Evolutionary conservation across 2,888 invertebrate species (phyloP).

Genomic region (Archips crataeganus): DNA sequence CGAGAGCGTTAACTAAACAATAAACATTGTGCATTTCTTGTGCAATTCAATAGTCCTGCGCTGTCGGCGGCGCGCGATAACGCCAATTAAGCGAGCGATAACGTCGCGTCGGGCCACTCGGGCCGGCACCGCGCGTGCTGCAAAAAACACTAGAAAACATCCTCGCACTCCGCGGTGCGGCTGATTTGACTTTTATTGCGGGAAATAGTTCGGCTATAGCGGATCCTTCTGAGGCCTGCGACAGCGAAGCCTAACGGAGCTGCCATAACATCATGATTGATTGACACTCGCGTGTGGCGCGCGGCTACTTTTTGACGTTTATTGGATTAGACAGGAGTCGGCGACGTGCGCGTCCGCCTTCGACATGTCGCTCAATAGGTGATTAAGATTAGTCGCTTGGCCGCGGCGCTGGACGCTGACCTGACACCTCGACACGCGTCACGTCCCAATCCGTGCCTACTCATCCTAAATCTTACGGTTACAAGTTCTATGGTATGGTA

Average conservation of each 20-base stretch:
- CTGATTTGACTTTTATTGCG: background rate
- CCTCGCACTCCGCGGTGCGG: conserved; percentile 6
- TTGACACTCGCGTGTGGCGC: conserved; percentile 13
- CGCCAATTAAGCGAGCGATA: conserved; percentile 59
- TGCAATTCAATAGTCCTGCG: conserved; percentile 35
- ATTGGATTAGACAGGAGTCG: conserved; percentile 17
- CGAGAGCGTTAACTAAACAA: conserved; percentile 17
- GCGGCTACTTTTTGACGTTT: conserved; percentile 21
- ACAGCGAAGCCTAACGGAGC: conserved; percentile 32
- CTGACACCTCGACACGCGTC: background rate
- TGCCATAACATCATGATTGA: conserved; percentile 9
- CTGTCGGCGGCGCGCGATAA: conserved; percentile 49
- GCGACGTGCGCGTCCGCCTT: conserved; percentile 16
- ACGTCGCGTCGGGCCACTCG: conserved; percentile 45
- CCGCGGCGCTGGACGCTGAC: background rate
- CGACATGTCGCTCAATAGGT: conserved; percentile 33
- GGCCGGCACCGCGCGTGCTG: conserved; percentile 38
- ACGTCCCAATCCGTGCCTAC: too few species aligned
- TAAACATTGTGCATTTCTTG: conserved; percentile 35
- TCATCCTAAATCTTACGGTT: too few species aligned
- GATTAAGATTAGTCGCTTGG: conserved; percentile 11
- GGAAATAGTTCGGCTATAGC: background rate
- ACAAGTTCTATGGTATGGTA: too few species aligned
- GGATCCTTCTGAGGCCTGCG: conserved; percentile 9
- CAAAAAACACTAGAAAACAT: conserved; percentile 25